Evolutionary conservation across 2,113 vertebrate species (phyloP).

Genomic region (Lontra canadensis): DNA sequence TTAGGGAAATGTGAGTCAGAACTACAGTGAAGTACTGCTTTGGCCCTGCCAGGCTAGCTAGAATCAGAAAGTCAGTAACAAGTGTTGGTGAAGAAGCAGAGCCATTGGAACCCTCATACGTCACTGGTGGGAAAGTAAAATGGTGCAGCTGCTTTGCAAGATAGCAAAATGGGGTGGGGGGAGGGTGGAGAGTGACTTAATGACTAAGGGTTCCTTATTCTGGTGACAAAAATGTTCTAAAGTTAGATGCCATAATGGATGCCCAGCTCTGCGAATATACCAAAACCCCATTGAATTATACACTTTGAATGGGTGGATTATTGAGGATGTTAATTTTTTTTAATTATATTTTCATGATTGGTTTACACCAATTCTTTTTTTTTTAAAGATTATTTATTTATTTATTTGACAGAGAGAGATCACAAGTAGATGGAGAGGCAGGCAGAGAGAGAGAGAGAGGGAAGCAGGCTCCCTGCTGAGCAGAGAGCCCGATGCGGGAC

Average conservation of each 20-base stretch:
- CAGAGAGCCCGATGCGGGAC: no score
- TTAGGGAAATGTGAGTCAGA: neutral
- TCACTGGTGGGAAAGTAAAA: neutral
- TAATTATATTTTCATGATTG: no score
- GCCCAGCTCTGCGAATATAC: neutral
- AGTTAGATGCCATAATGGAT: neutral
- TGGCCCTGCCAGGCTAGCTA: neutral
- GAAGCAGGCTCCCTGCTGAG: no score
- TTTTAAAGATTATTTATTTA: no score
- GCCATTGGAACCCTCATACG: neutral
- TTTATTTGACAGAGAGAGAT: no score
- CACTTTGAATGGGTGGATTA: constrained; percentile 5
- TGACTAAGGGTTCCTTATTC: neutral
- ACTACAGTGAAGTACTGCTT: neutral
- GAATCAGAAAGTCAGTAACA: neutral
- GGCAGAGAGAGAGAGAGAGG: no score
- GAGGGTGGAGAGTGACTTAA: neutral
- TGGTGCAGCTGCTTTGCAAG: neutral
- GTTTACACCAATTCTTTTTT: no score
- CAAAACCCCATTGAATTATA: neutral
- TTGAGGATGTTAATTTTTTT: neutral
- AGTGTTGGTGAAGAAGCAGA: neutral
- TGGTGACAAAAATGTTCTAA: neutral
- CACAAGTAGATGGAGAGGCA: no score
- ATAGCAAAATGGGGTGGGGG: neutral